A percentile compares a stretch with the other conserved stretches of the same genome.
Conservation (phyloP, 2,888 invertebrate species). For the Macrosoma leucophasiata region DNA sequence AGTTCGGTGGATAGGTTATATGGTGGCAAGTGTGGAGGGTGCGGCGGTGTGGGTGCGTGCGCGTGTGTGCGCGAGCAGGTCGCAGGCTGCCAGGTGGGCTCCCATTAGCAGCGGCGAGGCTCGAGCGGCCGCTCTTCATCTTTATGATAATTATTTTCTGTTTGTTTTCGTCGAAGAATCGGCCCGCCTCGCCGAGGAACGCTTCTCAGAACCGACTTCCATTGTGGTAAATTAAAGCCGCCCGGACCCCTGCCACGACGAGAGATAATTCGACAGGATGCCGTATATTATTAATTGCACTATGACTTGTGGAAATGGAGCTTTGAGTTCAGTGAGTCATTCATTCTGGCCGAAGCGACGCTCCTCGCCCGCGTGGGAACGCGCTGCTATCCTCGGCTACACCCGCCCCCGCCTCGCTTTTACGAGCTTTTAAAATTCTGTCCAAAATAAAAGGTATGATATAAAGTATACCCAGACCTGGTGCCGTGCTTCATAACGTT, state of each 20-base stretch:
- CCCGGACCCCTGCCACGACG: slow-evolving; percentile 73
- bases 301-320: slow-evolving; percentile 76
- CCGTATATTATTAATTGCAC: slow-evolving; percentile 77
- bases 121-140: slow-evolving; percentile 74
- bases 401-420: slow-evolving; percentile 38
- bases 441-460: slow-evolving; percentile 35
- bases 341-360: slow-evolving; percentile 58
- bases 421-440: slow-evolving; percentile 46
- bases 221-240: slow-evolving; percentile 76
- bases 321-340: slow-evolving; percentile 72
- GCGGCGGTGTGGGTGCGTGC: slow-evolving; percentile 29
- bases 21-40: slow-evolving; percentile 36
- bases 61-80: slow-evolving; percentile 22
- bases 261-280: slow-evolving; percentile 76
- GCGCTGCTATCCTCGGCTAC: slow-evolving; percentile 51
- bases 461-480: no score
- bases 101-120: slow-evolving; percentile 69
- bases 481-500: no score
- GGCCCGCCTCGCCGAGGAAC: slow-evolving; percentile 66
- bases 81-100: slow-evolving; percentile 64
- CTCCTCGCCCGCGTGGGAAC: slow-evolving; percentile 64
- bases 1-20: slow-evolving; percentile 32
- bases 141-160: slow-evolving; percentile 77
- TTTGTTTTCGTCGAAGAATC: slow-evolving; percentile 75
- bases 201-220: slow-evolving; percentile 73